Evolutionary conservation across 2,888 invertebrate species (phyloP).

Genomic region (Agriotes lineatus): DNA sequence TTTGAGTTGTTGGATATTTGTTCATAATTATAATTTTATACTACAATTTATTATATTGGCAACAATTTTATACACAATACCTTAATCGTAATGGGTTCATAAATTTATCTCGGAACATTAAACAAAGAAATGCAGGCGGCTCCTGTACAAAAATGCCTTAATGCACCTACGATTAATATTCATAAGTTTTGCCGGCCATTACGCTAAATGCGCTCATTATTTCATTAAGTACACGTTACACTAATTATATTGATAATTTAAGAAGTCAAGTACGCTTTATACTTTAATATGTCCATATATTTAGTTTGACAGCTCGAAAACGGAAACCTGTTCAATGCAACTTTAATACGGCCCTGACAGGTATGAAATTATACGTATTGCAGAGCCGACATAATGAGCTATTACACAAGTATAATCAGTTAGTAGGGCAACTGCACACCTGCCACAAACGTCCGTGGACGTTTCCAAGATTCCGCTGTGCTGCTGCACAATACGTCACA

Average conservation of each 20-base stretch:
- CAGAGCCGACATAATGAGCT: constrained; percentile 33
- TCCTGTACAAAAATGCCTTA: neutral
- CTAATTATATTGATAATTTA: constrained; percentile 7
- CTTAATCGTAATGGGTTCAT: too few relatives aligned
- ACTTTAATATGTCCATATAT: constrained; percentile 15
- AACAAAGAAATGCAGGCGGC: neutral
- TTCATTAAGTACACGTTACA: constrained; percentile 4
- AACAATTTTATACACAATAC: too few relatives aligned
- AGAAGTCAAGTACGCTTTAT: neutral
- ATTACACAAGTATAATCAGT: constrained; percentile 35
- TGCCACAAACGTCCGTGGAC: neutral
- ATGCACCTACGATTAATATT: neutral
- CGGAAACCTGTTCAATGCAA: constrained; percentile 30
- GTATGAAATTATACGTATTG: constrained; percentile 35
- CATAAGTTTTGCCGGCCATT: neutral
- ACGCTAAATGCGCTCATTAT: neutral
- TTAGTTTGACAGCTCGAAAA: constrained; percentile 14
- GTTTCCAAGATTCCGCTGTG: neutral
- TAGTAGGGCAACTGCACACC: constrained; percentile 14
- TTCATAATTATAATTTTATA: too few relatives aligned
- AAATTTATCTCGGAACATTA: neutral
- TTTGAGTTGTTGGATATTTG: too few relatives aligned
- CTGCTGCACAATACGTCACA: neutral
- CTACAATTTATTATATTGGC: too few relatives aligned
- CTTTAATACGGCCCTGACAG: constrained; percentile 38